These are phyloP conservation scores for Tholera decimalis DNA, from an alignment of 2,888 invertebrate species.

Conservation along the genomic window DNA sequence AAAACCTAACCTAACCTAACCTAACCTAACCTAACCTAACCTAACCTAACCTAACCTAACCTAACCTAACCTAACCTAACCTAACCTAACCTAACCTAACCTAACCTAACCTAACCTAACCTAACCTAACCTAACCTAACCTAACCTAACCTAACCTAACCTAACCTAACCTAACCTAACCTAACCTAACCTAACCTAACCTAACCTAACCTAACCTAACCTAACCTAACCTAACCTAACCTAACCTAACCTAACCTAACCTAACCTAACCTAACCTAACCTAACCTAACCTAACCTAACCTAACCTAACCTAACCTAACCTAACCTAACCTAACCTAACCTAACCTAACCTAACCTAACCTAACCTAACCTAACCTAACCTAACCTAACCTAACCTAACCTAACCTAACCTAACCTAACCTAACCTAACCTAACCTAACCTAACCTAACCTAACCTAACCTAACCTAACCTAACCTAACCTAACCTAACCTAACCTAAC, in stretches of 20 bases:
- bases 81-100: conserved; percentile 56
- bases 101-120: conserved; percentile 56
- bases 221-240: conserved; percentile 47
- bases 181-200: conserved; percentile 52
- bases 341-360: conserved; percentile 50
- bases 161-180: conserved; percentile 46
- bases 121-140: conserved; percentile 60
- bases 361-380: conserved; percentile 45
- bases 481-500: conserved; percentile 61
- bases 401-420: conserved; percentile 54
- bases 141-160: conserved; percentile 52
- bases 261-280: conserved; percentile 53
- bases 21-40: conserved; percentile 41
- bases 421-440: conserved; percentile 56
- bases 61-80: conserved; percentile 56
- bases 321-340: conserved; percentile 48
- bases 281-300: conserved; percentile 53
- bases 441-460: conserved; percentile 64
- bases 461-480: conserved; percentile 36
- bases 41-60: conserved; percentile 44
- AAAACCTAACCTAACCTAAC: conserved; percentile 32
- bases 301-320: conserved; percentile 38
- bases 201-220: conserved; percentile 46
- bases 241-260: conserved; percentile 47
- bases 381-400: conserved; percentile 56